Conservation (phyloP, 2,888 invertebrate species). For the Ctenicera cuprea region DNA sequence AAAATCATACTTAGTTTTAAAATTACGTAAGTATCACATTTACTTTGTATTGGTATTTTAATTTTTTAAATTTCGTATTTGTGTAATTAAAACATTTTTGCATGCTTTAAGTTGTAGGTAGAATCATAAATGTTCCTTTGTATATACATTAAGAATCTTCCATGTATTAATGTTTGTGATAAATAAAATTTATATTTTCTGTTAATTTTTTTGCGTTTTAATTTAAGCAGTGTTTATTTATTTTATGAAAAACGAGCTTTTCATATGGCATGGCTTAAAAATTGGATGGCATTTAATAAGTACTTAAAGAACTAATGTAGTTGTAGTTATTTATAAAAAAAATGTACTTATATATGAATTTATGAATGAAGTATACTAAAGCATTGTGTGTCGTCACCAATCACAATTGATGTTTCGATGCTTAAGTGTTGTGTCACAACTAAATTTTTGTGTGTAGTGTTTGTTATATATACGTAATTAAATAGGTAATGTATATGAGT, state of each 20-base stretch:
- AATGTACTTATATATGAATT: too few relatives aligned
- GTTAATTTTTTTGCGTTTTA: slow-evolving; percentile 16
- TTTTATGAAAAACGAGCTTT: slow-evolving; percentile 9
- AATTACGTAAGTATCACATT: slow-evolving; percentile 17
- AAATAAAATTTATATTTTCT: slow-evolving; percentile 32
- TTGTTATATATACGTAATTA: slow-evolving; percentile 37
- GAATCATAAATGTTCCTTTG: slow-evolving; percentile 24
- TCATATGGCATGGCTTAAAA: slow-evolving; percentile 22
- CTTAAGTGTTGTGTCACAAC: slow-evolving; percentile 24
- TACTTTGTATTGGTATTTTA: slow-evolving; percentile 6
- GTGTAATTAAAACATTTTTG: background rate
- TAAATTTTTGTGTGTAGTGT: slow-evolving; percentile 19
- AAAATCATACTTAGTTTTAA: background rate
- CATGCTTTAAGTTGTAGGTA: slow-evolving; percentile 19
- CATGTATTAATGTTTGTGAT: slow-evolving; percentile 38
- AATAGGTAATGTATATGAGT: slow-evolving; percentile 9
- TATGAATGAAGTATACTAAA: slow-evolving; percentile 23
- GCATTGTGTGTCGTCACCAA: slow-evolving; percentile 24
- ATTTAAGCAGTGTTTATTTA: slow-evolving; percentile 30
- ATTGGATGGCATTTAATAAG: background rate
- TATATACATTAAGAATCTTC: slow-evolving; percentile 39
- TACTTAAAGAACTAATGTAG: background rate
- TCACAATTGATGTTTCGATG: slow-evolving; percentile 32
- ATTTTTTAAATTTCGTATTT: background rate
- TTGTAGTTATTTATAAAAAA: background rate